phyloP scores from a whole-genome alignment of 23 tunicate species.

The Halocynthia aurantium region DNA sequence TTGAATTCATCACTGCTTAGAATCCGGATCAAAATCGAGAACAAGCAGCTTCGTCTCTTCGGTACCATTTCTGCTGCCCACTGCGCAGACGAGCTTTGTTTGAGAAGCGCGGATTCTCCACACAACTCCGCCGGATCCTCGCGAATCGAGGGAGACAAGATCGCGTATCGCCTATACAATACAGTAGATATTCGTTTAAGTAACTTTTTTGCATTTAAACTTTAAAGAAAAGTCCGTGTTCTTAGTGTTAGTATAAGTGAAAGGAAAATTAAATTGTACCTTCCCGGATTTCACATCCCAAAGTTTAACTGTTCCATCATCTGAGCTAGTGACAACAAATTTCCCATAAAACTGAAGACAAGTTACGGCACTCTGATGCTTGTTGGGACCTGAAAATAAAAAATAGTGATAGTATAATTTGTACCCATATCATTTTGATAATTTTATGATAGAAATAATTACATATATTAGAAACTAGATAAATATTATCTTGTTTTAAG shows the following conservation, averaged over 20 bases:
- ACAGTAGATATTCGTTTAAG: not conserved
- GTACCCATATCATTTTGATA: not conserved
- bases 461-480: no score
- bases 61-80: constrained; percentile 95
- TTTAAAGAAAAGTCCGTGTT: not conserved
- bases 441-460: no score
- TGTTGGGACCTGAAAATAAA: constrained; percentile 50
- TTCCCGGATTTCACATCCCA: constrained; percentile 92
- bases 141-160: constrained; percentile 85
- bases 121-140: constrained; percentile 97
- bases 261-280: constrained; percentile 20
- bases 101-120: constrained; percentile 96
- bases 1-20: constrained; percentile 10
- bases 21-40: constrained; percentile 79
- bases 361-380: constrained; percentile 90
- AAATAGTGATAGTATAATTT: not conserved
- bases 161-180: constrained; percentile 63
- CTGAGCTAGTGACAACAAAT: constrained; percentile 94
- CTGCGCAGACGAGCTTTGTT: constrained; percentile 97
- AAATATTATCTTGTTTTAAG: no score
- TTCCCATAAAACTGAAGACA: constrained; percentile 87
- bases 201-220: not conserved
- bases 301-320: constrained; percentile 97
- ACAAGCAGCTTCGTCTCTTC: constrained; percentile 92
- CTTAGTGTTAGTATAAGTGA: not conserved